Conservation (phyloP, 2,113 vertebrate species). For the Tragulus kanchil region DNA sequence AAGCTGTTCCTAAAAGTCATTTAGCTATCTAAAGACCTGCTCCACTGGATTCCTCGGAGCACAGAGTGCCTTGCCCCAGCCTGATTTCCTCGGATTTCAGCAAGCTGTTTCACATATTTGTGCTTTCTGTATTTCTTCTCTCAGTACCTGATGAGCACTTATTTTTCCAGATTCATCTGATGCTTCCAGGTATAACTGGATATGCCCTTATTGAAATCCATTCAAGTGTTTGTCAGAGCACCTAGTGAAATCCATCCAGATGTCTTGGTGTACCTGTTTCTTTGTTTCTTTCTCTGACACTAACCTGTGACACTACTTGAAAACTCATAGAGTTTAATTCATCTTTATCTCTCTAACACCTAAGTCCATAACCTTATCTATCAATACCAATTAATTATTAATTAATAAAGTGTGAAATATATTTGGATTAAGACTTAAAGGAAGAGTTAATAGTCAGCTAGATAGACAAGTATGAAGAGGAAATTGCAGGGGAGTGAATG, state of each 20-base stretch:
- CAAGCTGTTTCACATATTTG: not conserved
- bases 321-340: not conserved
- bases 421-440: conserved; percentile 13
- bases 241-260: not conserved
- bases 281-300: conserved; percentile 6
- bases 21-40: too few relatives aligned
- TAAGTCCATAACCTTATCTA: not conserved
- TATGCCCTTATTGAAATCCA: not conserved
- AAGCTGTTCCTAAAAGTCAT: too few relatives aligned
- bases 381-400: not conserved
- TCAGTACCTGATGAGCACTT: not conserved
- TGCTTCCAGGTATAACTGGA: not conserved
- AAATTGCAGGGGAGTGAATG: not conserved
- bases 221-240: not conserved
- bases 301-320: not conserved
- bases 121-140: conserved; percentile 34
- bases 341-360: conserved; percentile 18
- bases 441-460: not conserved
- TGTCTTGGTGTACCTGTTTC: not conserved
- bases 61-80: too few relatives aligned
- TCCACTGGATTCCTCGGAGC: too few relatives aligned
- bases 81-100: too few relatives aligned
- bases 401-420: not conserved
- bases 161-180: conserved; percentile 44
- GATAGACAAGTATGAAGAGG: not conserved